These are phyloP conservation scores for Oenanthe oenanthe DNA, from an alignment of 2,113 vertebrate genomes.

Conservation along the genomic window DNA sequence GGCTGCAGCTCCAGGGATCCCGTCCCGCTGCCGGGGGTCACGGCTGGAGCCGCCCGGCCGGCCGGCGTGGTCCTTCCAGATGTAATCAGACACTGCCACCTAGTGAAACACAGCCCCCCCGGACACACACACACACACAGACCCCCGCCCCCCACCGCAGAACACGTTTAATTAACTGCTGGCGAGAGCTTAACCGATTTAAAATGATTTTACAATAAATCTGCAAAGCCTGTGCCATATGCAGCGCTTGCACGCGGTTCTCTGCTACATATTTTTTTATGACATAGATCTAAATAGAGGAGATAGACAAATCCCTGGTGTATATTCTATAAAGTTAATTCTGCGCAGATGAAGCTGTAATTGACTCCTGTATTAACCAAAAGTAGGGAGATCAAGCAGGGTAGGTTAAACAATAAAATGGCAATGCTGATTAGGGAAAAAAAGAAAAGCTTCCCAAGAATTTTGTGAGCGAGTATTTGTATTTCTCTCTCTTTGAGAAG, in stretches of 20 bases:
- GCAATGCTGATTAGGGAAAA: slow-evolving; percentile 56
- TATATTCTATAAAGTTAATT: slow-evolving; percentile 80
- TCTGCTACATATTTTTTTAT: slow-evolving; percentile 66
- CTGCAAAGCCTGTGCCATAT: slow-evolving; percentile 66
- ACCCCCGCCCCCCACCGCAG: slow-evolving; percentile 26
- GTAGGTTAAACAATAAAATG: slow-evolving; percentile 66
- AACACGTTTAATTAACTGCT: slow-evolving; percentile 77
- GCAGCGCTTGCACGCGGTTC: slow-evolving; percentile 51
- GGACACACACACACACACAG: neutral
- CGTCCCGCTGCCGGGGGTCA: slow-evolving; percentile 51
- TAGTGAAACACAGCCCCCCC: slow-evolving; percentile 74
- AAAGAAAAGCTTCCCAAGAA: neutral
- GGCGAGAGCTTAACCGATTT: slow-evolving; percentile 70
- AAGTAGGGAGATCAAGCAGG: slow-evolving; percentile 69
- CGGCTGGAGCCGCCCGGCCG: slow-evolving; percentile 53
- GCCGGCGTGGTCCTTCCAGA: slow-evolving; percentile 79
- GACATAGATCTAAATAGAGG: slow-evolving; percentile 74
- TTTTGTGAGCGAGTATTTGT: slow-evolving; percentile 31
- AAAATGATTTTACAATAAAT: slow-evolving; percentile 73
- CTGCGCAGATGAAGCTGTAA: slow-evolving; percentile 79
- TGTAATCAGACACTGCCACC: slow-evolving; percentile 91
- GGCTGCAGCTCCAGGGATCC: neutral
- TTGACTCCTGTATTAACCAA: slow-evolving; percentile 76
- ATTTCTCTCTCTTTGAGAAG: slow-evolving; percentile 31
- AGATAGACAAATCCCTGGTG: slow-evolving; percentile 75